Conservation (phyloP, 1,140 invertebrate species). For the Agraylea sexmaculata region DNA sequence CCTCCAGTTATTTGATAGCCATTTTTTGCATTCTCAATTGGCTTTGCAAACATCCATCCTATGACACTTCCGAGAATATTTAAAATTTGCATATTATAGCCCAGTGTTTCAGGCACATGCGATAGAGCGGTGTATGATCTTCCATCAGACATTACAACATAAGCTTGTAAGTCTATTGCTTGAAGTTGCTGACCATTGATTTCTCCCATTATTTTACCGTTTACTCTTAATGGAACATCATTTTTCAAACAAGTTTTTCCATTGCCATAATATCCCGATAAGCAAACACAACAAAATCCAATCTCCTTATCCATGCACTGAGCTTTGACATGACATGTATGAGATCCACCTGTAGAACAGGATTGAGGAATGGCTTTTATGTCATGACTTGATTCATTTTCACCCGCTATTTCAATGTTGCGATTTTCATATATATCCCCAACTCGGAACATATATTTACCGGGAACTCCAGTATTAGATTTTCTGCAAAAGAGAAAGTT, state of each 20-base stretch:
- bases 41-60: conserved; percentile 86
- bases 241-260: conserved; percentile 77
- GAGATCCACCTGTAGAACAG: conserved; percentile 44
- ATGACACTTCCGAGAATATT: conserved; percentile 68
- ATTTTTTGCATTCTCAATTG: conserved; percentile 59
- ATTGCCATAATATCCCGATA: conserved; percentile 75
- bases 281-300: conserved; percentile 84
- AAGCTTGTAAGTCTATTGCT: conserved; percentile 80
- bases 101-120: conserved; percentile 57
- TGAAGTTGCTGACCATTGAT: conserved; percentile 65
- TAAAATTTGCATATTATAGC: conserved; percentile 66
- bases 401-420: conserved; percentile 51
- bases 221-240: conserved; percentile 69
- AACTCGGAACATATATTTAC: conserved; percentile 74
- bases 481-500: conserved; percentile 47
- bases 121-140: conserved; percentile 85
- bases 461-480: conserved; percentile 71
- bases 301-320: conserved; percentile 67
- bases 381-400: conserved; percentile 31
- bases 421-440: conserved; percentile 48
- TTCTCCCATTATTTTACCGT: conserved; percentile 68
- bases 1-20: conserved; percentile 79
- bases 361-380: conserved; percentile 33
- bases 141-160: conserved; percentile 79
- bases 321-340: conserved; percentile 69